Base-by-base conservation (phyloP, 2,888 invertebrate genomes). In the Hyposoter didymator region DNA sequence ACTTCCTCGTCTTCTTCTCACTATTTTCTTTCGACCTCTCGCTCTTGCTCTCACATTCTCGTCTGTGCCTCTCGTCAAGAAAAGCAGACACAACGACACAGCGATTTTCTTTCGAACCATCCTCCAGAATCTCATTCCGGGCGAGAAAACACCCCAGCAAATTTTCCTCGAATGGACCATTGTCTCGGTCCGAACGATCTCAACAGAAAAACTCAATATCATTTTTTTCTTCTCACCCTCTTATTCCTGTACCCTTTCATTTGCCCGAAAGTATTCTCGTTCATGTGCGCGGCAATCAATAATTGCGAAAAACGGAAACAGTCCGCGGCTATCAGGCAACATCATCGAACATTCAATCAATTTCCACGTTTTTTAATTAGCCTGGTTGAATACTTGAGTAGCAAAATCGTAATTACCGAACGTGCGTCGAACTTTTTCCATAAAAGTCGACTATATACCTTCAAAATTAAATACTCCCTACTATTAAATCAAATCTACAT, bases 91-190 rank as follows among this genome's bases (percentile, higher is more conserved):
- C 66, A 64, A 64, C 72, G 79, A 64, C 64, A 55, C 64, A 76
- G 66, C 80, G 62, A 72, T 84, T 84, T 76, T 80, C 75, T 74
- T 47, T 19, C 39, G 70, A 64, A 55, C 43, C 84, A 72, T 72
- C 66, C 79, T 73, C 39, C 74, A 52, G 43, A 32, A 49, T 79
- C 59, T 19, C 49, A 74, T 64, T 84, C 70, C 62, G 52, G 52
- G 55, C 35, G 35, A 70, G 62, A 75, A 66, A 35, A 64, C 47
- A 76, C 55, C 69, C 35, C 67, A 69, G 47, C 67, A 55, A 84
- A 47, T 76, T 35, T 66, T 55, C 66, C 5, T 64, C 75, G 52
- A 67, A 14, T 62, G 45, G 35, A 52, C 59, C 72, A 52, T 78
- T 32, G 39, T 67, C 64, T 28, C 59, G 47, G 55, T 52, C 72